phyloP scores from a whole-genome alignment of 2,888 invertebrate species.

The Scelioninae gen. 2 region DNA sequence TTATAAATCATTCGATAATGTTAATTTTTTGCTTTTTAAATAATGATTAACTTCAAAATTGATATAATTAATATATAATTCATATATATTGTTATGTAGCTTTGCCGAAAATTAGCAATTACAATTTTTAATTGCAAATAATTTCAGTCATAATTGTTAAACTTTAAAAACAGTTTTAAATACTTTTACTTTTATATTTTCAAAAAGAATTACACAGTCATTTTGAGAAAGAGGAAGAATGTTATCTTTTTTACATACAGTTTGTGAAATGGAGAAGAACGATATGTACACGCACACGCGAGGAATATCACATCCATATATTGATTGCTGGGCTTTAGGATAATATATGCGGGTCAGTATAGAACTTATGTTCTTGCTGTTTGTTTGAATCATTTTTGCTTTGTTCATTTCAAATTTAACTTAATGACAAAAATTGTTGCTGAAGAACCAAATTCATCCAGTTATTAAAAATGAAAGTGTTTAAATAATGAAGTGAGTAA shows the following conservation, averaged over 20 bases:
- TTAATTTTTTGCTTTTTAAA: no score
- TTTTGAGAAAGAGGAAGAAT: no score
- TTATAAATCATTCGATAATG: no score
- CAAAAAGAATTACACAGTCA: no score
- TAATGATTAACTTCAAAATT: no score
- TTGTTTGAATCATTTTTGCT: constrained; percentile 40
- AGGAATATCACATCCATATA: constrained; percentile 53
- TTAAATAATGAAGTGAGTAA: constrained; percentile 44
- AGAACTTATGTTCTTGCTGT: constrained; percentile 50
- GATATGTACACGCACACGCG: constrained; percentile 41
- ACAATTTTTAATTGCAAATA: no score
- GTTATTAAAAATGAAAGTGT: constrained; percentile 18
- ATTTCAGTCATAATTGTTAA: no score
- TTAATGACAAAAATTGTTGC: constrained; percentile 4
- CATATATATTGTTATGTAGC: no score
- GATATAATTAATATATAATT: no score
- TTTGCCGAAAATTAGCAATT: no score
- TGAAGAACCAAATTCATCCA: constrained; percentile 3
- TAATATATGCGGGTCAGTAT: constrained; percentile 56
- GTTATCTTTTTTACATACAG: constrained; percentile 19
- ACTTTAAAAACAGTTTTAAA: no score
- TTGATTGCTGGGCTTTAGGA: constrained; percentile 52
- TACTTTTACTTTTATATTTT: no score
- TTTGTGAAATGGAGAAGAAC: constrained; percentile 42
- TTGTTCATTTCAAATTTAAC: constrained; percentile 26